Evolutionary conservation across 1,140 invertebrate genomes (phyloP), one percentile per base, ranked within the genome.

Genomic region (Nebria ingens): DNA sequence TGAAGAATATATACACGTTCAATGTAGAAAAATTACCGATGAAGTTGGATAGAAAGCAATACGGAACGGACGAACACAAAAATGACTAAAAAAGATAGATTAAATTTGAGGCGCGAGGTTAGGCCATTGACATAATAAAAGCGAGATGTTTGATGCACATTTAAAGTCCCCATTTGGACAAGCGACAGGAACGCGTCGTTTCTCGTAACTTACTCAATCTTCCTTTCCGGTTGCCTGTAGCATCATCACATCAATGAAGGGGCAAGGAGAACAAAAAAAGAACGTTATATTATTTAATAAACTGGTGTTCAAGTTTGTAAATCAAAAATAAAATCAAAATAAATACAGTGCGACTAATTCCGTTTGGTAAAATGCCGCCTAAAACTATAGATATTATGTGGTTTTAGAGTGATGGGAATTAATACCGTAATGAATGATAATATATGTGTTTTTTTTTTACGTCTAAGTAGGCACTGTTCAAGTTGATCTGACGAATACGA

Each of bases 211-310:
- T 69, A 68, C 66, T 70, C 69, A 68, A 68, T 67, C 65, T 68
- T 70, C 64, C 65, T 63, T 62, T 63, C 62, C 11, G 56, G 51
- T 53, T 58, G 59, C 58, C 59, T 62, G 59, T 63, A n/a, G n/a
- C n/a, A n/a, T n/a, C n/a, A n/a, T n/a, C 40, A 17, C 40, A 45
- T 45, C 40, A 45, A 45, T 9, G 68, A 60, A 66, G 61, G 59
- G 59, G 69, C 62, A 66, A 68, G 66, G 65, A 63, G 66, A 63
- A 61, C 68, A 68, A 70, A 70, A 74, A 74, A 71, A 73, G 68
- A 68, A 71, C 19, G 54, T 51, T 54, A 59, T 45, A 40, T 51
- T 21, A 20, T 53, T 20, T 38, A 54, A 49, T 53, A 67, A 73
- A 59, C 61, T 61, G 53, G 64, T 54, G 56, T 60, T 66, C 66